Conservation (phyloP, 2,888 invertebrate species). For the Odontocerum albicorne region DNA sequence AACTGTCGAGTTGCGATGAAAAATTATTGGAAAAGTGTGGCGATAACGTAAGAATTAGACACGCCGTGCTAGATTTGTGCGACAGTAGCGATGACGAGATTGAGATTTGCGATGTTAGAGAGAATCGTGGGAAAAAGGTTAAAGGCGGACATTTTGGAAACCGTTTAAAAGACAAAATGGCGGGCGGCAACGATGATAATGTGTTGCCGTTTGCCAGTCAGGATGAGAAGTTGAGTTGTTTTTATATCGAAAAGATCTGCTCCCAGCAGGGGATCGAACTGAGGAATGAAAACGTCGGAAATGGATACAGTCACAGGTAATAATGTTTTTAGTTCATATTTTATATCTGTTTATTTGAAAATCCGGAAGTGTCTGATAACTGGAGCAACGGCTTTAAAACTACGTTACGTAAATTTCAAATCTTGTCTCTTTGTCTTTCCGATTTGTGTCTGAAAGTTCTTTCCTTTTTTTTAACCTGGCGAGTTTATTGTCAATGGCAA, state of each 20-base stretch:
- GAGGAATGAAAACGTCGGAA: conserved; percentile 51
- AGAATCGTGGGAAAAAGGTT: conserved; percentile 22
- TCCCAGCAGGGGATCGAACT: conserved; percentile 50
- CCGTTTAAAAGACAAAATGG: neutral
- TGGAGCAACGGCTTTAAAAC: too few relatives aligned
- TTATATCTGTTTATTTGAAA: neutral
- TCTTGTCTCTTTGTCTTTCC: too few relatives aligned
- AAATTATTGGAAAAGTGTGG: too few relatives aligned
- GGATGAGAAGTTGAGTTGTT: conserved; percentile 45
- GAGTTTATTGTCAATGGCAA: too few relatives aligned
- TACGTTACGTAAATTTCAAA: too few relatives aligned
- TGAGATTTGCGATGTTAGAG: conserved; percentile 41
- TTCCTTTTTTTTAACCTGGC: too few relatives aligned
- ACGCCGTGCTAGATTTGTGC: neutral
- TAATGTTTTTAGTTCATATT: conserved; percentile 26
- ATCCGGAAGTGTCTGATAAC: neutral
- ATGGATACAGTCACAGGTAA: conserved; percentile 51
- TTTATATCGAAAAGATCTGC: conserved; percentile 49
- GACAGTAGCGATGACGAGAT: conserved; percentile 46
- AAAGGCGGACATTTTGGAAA: conserved; percentile 10
- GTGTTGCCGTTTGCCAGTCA: conserved; percentile 45
- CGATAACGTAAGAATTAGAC: too few relatives aligned
- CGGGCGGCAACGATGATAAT: conserved; percentile 6
- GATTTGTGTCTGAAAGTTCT: too few relatives aligned
- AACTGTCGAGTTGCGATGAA: neutral